Percentiles rank a stretch among this genome's conserved stretches.
Conservation (phyloP, 1,140 invertebrate genomes). For the Glossosoma conforme region DNA sequence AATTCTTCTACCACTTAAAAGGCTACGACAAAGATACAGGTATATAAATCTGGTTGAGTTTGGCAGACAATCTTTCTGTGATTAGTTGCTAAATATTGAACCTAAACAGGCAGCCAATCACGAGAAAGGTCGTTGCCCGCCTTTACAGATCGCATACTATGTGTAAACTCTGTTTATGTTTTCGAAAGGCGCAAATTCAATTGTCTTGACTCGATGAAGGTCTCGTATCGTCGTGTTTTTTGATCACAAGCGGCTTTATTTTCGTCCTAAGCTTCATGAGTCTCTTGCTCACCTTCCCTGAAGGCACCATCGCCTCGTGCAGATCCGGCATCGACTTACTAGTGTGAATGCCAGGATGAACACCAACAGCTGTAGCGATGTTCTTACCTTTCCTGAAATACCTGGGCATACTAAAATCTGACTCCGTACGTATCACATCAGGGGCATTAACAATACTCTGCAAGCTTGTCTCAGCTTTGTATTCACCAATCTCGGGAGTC, state of each 20-base stretch:
- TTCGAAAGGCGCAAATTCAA: no score
- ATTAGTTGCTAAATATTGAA: no score
- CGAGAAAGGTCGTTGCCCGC: no score
- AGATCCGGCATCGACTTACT: slow-evolving; percentile 50
- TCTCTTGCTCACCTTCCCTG: slow-evolving; percentile 42
- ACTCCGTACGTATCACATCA: slow-evolving; percentile 39
- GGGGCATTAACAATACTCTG: slow-evolving; percentile 44
- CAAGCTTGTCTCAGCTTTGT: slow-evolving; percentile 43
- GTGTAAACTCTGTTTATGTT: no score
- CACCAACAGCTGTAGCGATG: slow-evolving; percentile 28
- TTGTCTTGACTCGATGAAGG: slow-evolving; percentile 7
- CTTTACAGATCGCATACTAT: no score
- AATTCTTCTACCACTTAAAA: no score
- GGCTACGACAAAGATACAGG: no score
- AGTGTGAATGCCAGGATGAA: slow-evolving; percentile 38
- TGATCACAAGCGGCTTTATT: slow-evolving; percentile 47
- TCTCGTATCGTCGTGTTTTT: slow-evolving; percentile 39
- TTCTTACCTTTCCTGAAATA: slow-evolving; percentile 39
- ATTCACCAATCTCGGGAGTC: slow-evolving; percentile 41
- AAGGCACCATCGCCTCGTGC: slow-evolving; percentile 34
- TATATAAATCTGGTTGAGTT: no score
- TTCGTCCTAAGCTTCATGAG: slow-evolving; percentile 43
- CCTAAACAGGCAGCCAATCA: no score
- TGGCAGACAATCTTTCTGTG: no score
- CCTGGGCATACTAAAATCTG: slow-evolving; percentile 48